Evolutionary conservation across 2,113 vertebrate genomes (phyloP), one percentile per base, ranked within the genome.

Genomic region (Stigmatopora argus): DNA sequence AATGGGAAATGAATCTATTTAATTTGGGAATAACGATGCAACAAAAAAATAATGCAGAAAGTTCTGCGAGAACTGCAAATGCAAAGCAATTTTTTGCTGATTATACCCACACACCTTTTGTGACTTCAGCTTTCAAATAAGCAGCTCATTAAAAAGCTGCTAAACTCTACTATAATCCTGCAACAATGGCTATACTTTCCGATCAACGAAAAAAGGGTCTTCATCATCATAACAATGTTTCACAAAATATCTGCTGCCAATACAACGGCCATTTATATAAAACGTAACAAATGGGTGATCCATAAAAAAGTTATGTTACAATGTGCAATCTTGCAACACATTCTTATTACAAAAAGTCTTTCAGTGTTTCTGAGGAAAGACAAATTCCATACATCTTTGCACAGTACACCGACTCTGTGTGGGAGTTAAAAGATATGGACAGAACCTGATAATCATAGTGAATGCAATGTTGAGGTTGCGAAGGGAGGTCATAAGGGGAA

Each of bases 361-460:
- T 4, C 45, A 56, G 31, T 7, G 15, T 63, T 70, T 19, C 11
- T 3, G 47, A 64, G 62, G 51, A 63, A 64, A 31, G 18, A 71
- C 68, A 52, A 48, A 57, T 77, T 65, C 67, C 64, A 64, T 70
- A 61, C 45, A 68, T 82, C 64, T 62, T 60, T 82, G 49, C 51
- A 34, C 71, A 66, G 49, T 62, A 59, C 72, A 63, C 85, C 82
- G 70, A 83, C 78, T 5, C 78, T n/a, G 72, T 8, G 83, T 86
- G 78, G 85, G 83, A 71, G 78, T 62, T 61, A 71, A 79, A 19
- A 47, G 38, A 76, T 72, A 71, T 51, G 79, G 78, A 80, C 77
- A 77, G 70, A 81, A 53, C 79, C 64, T 74, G 67, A 83, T 75
- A 74, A 82, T 69, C 61, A 62, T 48, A 58, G 59, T 79, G 74